Base-by-base conservation (phyloP, 1,140 invertebrate species). In the Drosophila setifemur region DNA sequence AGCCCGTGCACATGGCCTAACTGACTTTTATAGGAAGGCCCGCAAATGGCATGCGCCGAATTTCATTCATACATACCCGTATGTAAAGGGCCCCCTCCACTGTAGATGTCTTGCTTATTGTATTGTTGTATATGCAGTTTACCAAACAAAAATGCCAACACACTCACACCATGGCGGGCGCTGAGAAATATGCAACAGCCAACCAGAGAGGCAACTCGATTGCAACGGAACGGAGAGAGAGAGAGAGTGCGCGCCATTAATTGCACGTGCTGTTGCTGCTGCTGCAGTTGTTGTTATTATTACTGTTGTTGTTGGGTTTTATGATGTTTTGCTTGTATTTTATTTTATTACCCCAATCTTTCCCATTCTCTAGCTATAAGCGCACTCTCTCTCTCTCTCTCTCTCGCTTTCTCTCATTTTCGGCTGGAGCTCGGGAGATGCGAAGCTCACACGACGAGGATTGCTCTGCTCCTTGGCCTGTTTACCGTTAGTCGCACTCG, bases 61-160 rank as follows among this genome's bases (percentile, higher is more conserved):
- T 52, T 75, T 77, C 82, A 73, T 73, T 73, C 70, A 73, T 60
- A 50, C 18, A 39, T 53, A 70, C 54, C 70, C 57, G 72, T 78
- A 74, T 83, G 74, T 85, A 74, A 53, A 52, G 64, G 47, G 14
- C 43, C 61, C 49, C 54, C 6, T 25, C 35, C 12, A 7, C 31
- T 26, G 19, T 49, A 37, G 47, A 45, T 86, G 75, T 86, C 72
- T 76, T 87, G 82, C 79, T 85, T 85, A 85, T 85, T 85, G 81
- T 85, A 85, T 85, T 86, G 81, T 86, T 86, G 76, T 87, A 86
- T 73, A 73, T 86, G 76, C 83, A 86, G 82, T 86, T 86, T 86
- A 86, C 81, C 81, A 86, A 86, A 86, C 81, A 86, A 86, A 81
- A 87, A 86, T 76, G 67, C 72, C 81, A 85, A 87, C 76, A 76